These are phyloP conservation scores for Lepeophtheirus nordmannii DNA, from an alignment of 2,888 invertebrate species.

Conservation along the genomic window DNA sequence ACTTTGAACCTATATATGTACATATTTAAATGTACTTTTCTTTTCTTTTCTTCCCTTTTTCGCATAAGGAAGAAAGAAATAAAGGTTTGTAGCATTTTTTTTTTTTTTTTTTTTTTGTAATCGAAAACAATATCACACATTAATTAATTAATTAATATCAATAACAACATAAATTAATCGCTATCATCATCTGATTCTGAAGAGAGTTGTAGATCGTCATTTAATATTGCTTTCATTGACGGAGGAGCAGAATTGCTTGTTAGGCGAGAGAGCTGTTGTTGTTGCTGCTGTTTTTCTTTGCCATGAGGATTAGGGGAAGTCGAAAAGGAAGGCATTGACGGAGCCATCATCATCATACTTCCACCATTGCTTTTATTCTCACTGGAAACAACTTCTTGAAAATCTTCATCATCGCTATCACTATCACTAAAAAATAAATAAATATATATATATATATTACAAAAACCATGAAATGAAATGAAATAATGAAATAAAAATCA, in stretches of 20 bases:
- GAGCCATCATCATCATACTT: neutral
- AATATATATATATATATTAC: no score
- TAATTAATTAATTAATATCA: neutral
- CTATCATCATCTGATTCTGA: slow-evolving; percentile 20
- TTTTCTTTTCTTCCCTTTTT: no score
- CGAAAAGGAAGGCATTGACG: slow-evolving; percentile 17
- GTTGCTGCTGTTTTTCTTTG: neutral
- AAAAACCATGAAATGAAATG: slow-evolving; percentile 13
- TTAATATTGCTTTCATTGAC: slow-evolving; percentile 13
- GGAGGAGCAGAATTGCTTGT: neutral
- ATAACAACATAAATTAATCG: neutral
- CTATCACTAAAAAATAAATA: slow-evolving; percentile 18
- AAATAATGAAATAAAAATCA: neutral
- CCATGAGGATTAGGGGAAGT: neutral
- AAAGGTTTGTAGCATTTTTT: neutral
- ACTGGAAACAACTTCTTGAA: slow-evolving; percentile 3
- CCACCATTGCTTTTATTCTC: neutral
- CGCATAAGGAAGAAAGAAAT: no score
- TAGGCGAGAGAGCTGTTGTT: neutral
- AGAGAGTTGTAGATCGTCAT: slow-evolving; percentile 20
- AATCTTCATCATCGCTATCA: slow-evolving; percentile 15
- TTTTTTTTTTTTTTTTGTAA: no score
- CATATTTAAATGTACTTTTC: no score
- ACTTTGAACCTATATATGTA: no score
- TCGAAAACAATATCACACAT: neutral